Base-by-base conservation (phyloP, 2,888 invertebrate genomes). In the Pemphredon lugubris region DNA sequence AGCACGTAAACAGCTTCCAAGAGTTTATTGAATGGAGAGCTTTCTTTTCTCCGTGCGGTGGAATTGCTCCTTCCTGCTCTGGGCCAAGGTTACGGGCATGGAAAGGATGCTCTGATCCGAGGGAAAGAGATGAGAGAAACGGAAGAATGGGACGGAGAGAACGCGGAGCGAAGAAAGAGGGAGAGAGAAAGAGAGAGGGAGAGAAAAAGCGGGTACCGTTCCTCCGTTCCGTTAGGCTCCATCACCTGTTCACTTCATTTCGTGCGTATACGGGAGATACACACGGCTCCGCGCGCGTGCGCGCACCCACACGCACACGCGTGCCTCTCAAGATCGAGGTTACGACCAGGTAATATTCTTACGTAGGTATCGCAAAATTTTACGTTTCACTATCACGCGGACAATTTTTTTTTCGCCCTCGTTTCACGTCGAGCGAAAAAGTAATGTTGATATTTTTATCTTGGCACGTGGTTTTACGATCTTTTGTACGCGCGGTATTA, bases 171-270 rank as follows among this genome's bases (percentile, higher is more conserved):
- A 64, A 44, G 42, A 53, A 42, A 23, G 4, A 50, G 26, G 26
- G 26, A 26, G 26, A 26, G 26, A 3, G 3, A 26, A 26, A 26
- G 26, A 39, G 5, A 16, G 26, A 32, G 42, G 39, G 50, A 65
- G 66, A 50, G 58, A 75, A 59, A 59, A 66, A 45, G 67, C 66
- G 77, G 68, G 81, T 84, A 83, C 84, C 84, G 84, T 84, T 82
- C 75, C 45, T 50, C 54, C 71, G 82, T 82, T 80, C 83, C 84
- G 83, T 84, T 84, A 83, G 80, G 59, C 68, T 50, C 71, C 73
- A 60, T 80, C 79, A 79, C 73, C 64, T 67, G 76, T 75, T 65
- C 61, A 21, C 44, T 65, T 64, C 54, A 32, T 61, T 59, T 65
- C 40, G 0, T 16, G 20, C 37, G 26, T 30, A n/a, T 21, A 7